Evolutionary conservation across 1,140 invertebrate species (phyloP), one percentile per base, ranked within the genome.

Genomic region (Eueides isabella): DNA sequence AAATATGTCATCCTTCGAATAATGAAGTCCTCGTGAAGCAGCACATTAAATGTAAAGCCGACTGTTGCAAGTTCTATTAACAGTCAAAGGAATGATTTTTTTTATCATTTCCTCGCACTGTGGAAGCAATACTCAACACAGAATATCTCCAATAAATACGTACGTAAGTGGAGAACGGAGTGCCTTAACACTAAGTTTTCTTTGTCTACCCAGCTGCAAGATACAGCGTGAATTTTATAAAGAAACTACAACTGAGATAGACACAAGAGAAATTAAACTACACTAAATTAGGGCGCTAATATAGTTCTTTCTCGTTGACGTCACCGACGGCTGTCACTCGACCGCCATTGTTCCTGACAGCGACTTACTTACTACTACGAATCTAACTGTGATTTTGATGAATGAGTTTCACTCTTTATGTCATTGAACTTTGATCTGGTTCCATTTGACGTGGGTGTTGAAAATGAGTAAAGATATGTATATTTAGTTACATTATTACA

Each of bases 341-440:
- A 83, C 81, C 69, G 68, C 83, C 76, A 88, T 87, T 88, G 83
- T 89, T 83, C 77, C 74, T 81, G 79, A 75, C 76, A 80, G 48
- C 73, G 68, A 74, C 80, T 80, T 19, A 44, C 41, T 44, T 44
- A 44, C 41, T 80, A 86, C 84, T 81, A 85, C 80, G 82, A 83
- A 84, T 85, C 83, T 85, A 88, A 88, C 85, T 83, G 83, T 86
- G 83, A 79, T 82, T 79, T 83, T 85, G 84, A 87, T 89, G 87
- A 91, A 92, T 90, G 84, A 85, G 81, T 86, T 80, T 87, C 84
- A 89, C 89, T 91, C 78, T 83, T 82, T 82, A 82, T 86, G 89
- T 88, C 89, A 77, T 85, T 90, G 89, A 91, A 90, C 90, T 92
- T 86, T 90, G 88, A 76, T 85, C 88, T 85, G 81, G 80, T 89